Conservation (phyloP, 2,797 vertebrate species). For the Acropternis orthonyx region DNA sequence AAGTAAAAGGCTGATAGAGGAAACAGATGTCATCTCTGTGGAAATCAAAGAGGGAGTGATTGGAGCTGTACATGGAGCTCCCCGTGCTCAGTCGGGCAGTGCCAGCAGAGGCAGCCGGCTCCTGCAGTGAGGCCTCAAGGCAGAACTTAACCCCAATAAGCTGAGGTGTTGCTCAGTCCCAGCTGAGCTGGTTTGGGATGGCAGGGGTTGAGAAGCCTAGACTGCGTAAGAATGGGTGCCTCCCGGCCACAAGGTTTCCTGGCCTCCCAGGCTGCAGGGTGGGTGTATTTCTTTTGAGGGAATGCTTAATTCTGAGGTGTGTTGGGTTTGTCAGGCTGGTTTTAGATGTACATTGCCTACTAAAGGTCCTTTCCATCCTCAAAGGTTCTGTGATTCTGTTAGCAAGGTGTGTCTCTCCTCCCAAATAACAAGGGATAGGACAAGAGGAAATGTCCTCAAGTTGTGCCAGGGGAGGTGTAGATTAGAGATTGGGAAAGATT, state of each 20-base stretch:
- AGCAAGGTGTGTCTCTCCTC: not conserved
- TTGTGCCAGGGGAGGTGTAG: not conserved
- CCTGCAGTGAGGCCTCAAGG: not conserved
- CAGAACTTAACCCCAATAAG: not conserved
- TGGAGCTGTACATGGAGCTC: accelerated
- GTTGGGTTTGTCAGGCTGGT: not conserved
- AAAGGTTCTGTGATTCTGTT: not conserved
- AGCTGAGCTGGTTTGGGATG: not conserved
- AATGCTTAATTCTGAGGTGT: not conserved
- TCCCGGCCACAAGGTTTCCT: not conserved
- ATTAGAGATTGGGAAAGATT: not conserved
- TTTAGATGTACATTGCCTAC: not conserved
- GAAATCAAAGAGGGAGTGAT: not conserved
- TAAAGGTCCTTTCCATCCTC: not conserved
- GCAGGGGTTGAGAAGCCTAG: not conserved
- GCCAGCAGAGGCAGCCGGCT: not conserved
- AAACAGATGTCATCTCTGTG: not conserved
- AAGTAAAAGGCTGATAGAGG: not conserved
- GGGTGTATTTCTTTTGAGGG: not conserved
- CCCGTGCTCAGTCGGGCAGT: accelerated
- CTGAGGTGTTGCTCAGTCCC: not conserved
- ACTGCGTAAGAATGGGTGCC: not conserved
- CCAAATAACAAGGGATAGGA: not conserved
- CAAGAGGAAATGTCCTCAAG: not conserved
- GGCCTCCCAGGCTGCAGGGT: not conserved